Base-by-base conservation (phyloP, 1,140 invertebrate species). In the Coenobita brevimanus region DNA sequence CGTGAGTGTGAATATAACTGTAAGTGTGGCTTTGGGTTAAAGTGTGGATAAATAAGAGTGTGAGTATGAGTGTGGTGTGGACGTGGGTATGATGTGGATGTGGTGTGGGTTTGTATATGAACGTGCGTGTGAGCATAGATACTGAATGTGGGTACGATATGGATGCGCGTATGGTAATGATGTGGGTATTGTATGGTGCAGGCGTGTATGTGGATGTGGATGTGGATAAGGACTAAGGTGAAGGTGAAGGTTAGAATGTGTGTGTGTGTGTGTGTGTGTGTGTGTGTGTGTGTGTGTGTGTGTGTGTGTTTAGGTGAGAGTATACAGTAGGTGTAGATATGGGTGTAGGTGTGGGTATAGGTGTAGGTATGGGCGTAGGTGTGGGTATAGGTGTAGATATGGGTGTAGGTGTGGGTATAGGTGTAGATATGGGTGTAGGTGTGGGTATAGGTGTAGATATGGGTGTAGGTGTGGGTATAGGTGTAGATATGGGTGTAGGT, bases 211-310 rank as follows among this genome's bases (percentile, higher is more conserved):
- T 50, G 46, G 46, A 17, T 17, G 46, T 50, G 46, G 17, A 8
- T 6, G 46, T 6, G 6, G 6, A 50, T 50, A 50, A 10, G 21
- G 21, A 57, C 10, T 57, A 57, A n/a, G n/a, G n/a, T 50, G 17
- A 10, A 8, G 21, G 21, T n/a, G 30, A 24, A 24, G 64, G n/a
- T 24, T 8, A 10, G n/a, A 33, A n/a, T 67, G n/a, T 67, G 64
- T 67, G 21, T 6, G 30, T 8, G 30, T 67, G 64, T 10, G 6
- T 6, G 64, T 6, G 64, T 6, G 6, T 67, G n/a, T 75, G 21
- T 75, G 71, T 36, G 71, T 41, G 71, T 36, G 71, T 36, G 38
- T 75, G 30, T 75, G 38, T 38, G 71, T 75, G 38, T 75, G 71
- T 75, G 71, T 36, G 71, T 41, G 71, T 75, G 71, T 8, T 50